Base-by-base conservation (phyloP, 2,888 invertebrate genomes). In the Dasysyrphus tricinctus region DNA sequence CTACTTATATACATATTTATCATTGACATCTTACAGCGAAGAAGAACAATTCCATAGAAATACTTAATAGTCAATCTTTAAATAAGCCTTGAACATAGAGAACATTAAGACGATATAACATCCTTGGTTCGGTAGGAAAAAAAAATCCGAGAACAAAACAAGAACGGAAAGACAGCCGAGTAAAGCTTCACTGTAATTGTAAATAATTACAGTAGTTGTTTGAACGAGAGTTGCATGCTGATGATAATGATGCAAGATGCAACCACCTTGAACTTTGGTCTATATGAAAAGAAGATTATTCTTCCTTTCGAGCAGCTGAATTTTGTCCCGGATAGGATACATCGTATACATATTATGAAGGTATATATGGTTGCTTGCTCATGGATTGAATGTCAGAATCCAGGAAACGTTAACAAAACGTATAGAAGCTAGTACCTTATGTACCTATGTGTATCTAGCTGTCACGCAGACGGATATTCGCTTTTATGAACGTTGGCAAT, bases 201-300 rank as follows among this genome's bases (percentile, higher is more conserved):
- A 81, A 81, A 74, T 85, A 86, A 86, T 86, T 86, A 73, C 78
- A 74, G 77, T 57, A 74, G 77, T 63, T 82, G 57, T 73, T 86
- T 78, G 74, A 42, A 82, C 81, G 73, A 74, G 78, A 74, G 51
- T 70, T 78, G 85, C 85, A 86, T 86, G 78, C 69, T 78, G 85
- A 86, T 86, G 74, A 78, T 86, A 86, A 86, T 86, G 78, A 81
- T 78, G 85, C 77, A 78, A 9, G 78, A 81, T 78, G 85, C 77
- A 78, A 9, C 74, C 74, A 86, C 85, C 85, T 86, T 86, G 85
- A 86, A 86, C 82, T 81, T 82, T 86, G 49, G 49, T 54, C 51
- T 61, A 74, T 73, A 80, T 76, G 72, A 59, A 12, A 42, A 37
- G 51, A 51, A 63, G 59, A 77, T 70, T 59, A 77, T 70, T 59